Evolutionary conservation across 2,888 invertebrate species (phyloP).

Genomic region (Clusia tigrina): DNA sequence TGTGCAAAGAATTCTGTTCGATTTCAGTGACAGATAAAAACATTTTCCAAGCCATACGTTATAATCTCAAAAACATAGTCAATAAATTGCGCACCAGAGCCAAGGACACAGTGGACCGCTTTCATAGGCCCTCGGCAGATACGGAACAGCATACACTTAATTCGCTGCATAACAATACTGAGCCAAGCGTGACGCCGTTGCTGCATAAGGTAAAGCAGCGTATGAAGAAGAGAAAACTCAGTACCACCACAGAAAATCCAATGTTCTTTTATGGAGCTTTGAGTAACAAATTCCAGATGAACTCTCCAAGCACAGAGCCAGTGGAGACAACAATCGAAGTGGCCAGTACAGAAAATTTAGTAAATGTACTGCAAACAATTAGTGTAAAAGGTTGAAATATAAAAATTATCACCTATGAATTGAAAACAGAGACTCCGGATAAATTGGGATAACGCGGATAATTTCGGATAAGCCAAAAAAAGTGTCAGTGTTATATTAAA

Average conservation of each 20-base stretch:
- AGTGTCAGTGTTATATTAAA: too few relatives aligned
- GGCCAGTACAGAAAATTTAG: too few relatives aligned
- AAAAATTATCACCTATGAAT: neutral
- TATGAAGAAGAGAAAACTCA: neutral
- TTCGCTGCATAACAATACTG: constrained; percentile 6
- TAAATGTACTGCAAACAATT: too few relatives aligned
- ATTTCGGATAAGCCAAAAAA: too few relatives aligned
- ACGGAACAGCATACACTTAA: constrained; percentile 26
- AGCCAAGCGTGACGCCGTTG: constrained; percentile 9
- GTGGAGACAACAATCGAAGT: neutral
- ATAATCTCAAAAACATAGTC: constrained; percentile 27
- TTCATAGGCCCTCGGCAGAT: constrained; percentile 10
- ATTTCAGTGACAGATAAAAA: neutral
- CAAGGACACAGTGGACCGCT: constrained; percentile 15
- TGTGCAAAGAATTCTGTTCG: neutral
- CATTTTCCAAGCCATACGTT: constrained; percentile 34
- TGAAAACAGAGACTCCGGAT: neutral
- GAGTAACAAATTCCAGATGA: constrained; percentile 44
- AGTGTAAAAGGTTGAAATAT: neutral
- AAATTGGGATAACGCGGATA: too few relatives aligned
- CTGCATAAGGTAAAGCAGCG: neutral
- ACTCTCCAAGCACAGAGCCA: neutral
- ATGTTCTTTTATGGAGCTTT: constrained; percentile 52
- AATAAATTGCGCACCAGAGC: constrained; percentile 12
- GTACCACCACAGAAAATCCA: constrained; percentile 30